Base-by-base conservation (phyloP, 2,888 invertebrate genomes). In the Taenaris catops region DNA sequence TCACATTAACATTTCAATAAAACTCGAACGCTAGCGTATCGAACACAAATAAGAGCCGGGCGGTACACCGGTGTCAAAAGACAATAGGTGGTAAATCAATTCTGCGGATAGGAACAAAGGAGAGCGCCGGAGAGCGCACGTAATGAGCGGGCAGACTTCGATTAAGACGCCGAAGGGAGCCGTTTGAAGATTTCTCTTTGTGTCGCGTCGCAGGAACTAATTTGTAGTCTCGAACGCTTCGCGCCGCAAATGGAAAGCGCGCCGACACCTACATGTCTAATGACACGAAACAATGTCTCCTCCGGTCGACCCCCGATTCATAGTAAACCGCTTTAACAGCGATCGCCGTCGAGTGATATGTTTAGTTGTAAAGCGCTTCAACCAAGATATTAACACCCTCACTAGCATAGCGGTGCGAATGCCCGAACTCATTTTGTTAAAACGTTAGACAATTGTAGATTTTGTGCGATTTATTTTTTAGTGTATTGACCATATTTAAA, bases 1-100 rank as follows among this genome's bases (percentile, higher is more conserved):
- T 56, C 49, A 44, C 54, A 68, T 67, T 67, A 64, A 66, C 55
- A 63, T 69, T 71, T 67, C 58, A 69, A 72, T 71, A 66, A 62
- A 64, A 58, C 48, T 48, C 46, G 47, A 41, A 44, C 48, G 49
- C 53, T 47, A 44, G 53, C 48, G 57, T 54, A 57, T 58, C 54
- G 53, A 55, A 56, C 55, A 51, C 55, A 62, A 58, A 63, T 61
- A 63, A 55, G 57, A 55, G 49, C 49, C 48, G 46, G 45, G 42
- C 44, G 49, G 52, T 46, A 49, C 42, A 39, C 44, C 41, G 38
- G 42, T 41, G 45, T 48, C 46, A 50, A 44, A 53, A 63, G 62
- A 79, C 75, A 81, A 78, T 78, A 54, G 69, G 49, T 55, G 62
- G 66, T 72, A 74, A 81, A 80, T 79, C 76, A 79, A 76, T 76